These are phyloP conservation scores for Urocynchramus pylzowi DNA, from an alignment of 2,113 vertebrate species.

Conservation along the genomic window DNA sequence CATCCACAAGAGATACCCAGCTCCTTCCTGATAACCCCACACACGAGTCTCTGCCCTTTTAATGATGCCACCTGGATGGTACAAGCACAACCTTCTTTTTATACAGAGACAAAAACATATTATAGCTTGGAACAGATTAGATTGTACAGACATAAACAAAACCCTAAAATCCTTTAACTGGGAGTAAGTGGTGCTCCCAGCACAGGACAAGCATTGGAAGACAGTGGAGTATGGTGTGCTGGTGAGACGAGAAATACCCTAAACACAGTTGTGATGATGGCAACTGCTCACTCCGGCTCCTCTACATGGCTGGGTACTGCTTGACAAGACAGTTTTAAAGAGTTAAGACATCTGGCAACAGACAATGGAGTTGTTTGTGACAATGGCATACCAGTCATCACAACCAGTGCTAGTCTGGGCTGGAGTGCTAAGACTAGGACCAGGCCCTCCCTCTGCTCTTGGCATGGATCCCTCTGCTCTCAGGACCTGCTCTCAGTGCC, in stretches of 20 bases:
- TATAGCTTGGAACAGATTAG: background rate
- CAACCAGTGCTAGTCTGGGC: background rate
- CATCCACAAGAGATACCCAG: background rate
- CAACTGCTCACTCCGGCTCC: background rate
- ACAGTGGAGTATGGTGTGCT: background rate
- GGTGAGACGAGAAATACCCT: background rate
- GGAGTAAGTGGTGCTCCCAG: background rate
- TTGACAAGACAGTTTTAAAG: background rate
- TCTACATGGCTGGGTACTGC: background rate
- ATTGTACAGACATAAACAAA: background rate
- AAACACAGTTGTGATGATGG: background rate
- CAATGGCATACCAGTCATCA: background rate
- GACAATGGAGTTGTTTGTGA: background rate
- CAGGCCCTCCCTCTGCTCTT: background rate
- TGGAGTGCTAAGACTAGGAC: background rate
- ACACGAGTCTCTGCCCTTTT: background rate
- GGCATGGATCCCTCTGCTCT: background rate
- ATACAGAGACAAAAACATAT: background rate
- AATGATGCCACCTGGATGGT: background rate
- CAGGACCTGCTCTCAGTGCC: background rate
- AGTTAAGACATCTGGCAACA: background rate
- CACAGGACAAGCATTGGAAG: background rate
- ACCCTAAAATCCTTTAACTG: background rate
- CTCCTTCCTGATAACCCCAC: background rate
- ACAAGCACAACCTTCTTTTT: background rate